These are phyloP conservation scores for Cygnus buccinator DNA, from an alignment of 2,113 vertebrate genomes.

Conservation along the genomic window DNA sequence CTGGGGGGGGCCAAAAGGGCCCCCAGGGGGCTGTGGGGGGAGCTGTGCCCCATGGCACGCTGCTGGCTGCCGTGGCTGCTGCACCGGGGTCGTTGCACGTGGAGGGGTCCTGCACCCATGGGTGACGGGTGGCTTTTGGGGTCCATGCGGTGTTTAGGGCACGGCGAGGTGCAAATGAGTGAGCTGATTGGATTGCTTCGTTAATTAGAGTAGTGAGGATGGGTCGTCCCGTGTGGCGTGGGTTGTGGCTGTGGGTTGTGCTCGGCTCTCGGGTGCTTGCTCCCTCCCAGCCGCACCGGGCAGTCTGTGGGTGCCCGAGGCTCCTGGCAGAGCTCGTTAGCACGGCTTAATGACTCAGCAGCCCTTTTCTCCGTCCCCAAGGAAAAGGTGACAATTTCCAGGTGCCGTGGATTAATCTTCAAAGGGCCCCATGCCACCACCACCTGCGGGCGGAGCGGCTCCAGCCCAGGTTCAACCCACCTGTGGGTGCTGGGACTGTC, in stretches of 20 bases:
- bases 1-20: neutral
- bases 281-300: neutral
- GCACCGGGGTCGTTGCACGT: neutral
- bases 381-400: neutral
- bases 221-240: neutral
- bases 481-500: neutral
- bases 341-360: conserved; percentile 1
- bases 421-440: neutral
- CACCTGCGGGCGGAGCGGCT: neutral
- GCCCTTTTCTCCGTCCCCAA: neutral
- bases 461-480: neutral
- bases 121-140: neutral
- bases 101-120: neutral
- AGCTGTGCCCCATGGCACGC: neutral
- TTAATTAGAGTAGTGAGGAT: neutral
- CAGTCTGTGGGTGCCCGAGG: neutral
- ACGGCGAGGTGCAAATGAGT: neutral
- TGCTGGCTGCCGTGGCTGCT: neutral
- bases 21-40: neutral
- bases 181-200: neutral
- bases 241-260: neutral
- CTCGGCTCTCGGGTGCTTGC: neutral
- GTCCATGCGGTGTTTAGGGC: neutral
- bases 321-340: conserved; percentile 16
- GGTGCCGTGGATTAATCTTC: neutral